phyloP scores from a whole-genome alignment of 2,888 invertebrate genomes.

The Apocheima hispidaria region DNA sequence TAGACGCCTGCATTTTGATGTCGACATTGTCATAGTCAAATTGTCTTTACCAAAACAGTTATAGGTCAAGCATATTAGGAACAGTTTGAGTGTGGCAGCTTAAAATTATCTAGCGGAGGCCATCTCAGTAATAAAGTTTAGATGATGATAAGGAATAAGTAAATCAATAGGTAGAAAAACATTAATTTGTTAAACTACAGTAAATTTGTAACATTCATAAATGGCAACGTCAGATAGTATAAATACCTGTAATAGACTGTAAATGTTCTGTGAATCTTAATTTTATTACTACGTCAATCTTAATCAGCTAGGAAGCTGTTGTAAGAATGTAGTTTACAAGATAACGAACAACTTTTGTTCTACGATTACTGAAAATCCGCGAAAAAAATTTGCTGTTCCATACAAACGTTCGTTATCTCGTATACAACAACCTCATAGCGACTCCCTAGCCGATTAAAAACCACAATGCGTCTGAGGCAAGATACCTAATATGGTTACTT shows the following conservation, averaged over 20 bases:
- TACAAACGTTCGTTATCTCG: too few species aligned
- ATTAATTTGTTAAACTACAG: not conserved
- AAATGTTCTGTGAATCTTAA: too few species aligned
- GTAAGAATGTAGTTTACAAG: too few species aligned
- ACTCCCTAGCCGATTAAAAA: too few species aligned
- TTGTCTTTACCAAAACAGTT: constrained; percentile 42
- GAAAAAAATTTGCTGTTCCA: too few species aligned
- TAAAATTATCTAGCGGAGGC: constrained; percentile 19
- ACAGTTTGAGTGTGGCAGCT: not conserved
- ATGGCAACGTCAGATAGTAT: not conserved
- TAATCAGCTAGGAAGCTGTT: too few species aligned
- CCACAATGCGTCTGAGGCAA: too few species aligned
- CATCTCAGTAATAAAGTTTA: constrained; percentile 4
- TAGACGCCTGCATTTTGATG: constrained; percentile 48
- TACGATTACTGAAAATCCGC: too few species aligned
- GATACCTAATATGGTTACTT: too few species aligned
- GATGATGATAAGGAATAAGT: not conserved
- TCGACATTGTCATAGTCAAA: constrained; percentile 46
- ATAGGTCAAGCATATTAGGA: constrained; percentile 41
- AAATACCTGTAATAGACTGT: not conserved
- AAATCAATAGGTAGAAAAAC: not conserved
- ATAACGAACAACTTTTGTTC: too few species aligned
- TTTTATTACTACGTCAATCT: too few species aligned
- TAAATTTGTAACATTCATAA: not conserved
- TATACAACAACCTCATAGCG: too few species aligned